Conservation (phyloP, 2,113 vertebrate genomes). For the Chitala chitala region DNA sequence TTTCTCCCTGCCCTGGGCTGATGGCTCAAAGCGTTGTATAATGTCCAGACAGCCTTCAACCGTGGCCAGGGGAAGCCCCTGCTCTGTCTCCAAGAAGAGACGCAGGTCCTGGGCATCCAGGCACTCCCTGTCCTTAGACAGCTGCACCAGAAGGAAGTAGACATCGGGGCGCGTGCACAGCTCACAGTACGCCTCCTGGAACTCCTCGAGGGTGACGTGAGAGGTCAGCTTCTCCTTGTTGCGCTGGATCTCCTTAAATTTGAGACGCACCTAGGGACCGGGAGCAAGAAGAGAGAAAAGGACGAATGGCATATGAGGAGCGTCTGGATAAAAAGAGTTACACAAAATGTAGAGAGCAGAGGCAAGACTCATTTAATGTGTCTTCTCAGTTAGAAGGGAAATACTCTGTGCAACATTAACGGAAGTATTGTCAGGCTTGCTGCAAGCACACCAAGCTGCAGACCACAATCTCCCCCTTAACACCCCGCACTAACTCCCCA, state of each 20-base stretch:
- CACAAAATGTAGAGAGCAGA: neutral
- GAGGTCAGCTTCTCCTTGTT: conserved; percentile 95
- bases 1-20: conserved; percentile 75
- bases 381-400: no score
- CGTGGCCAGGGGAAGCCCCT: conserved; percentile 81
- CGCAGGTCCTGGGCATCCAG: conserved; percentile 90
- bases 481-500: no score
- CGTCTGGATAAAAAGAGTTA: neutral
- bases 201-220: conserved; percentile 88
- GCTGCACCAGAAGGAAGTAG: conserved; percentile 93
- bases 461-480: no score
- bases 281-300: neutral
- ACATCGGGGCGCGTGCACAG: conserved; percentile 93
- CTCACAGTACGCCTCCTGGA: conserved; percentile 89
- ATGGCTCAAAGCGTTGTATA: conserved; percentile 82
- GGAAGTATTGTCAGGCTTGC: no score
- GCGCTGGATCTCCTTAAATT: conserved; percentile 94
- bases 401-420: no score
- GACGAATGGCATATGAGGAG: neutral
- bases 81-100: conserved; percentile 91
- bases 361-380: no score
- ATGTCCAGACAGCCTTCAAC: conserved; percentile 87
- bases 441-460: no score
- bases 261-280: conserved; percentile 66
- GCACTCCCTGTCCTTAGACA: conserved; percentile 94